Evolutionary conservation across 2,888 invertebrate species (phyloP), one percentile per base, ranked within the genome.

Genomic region (Drosophila fungiperda): DNA sequence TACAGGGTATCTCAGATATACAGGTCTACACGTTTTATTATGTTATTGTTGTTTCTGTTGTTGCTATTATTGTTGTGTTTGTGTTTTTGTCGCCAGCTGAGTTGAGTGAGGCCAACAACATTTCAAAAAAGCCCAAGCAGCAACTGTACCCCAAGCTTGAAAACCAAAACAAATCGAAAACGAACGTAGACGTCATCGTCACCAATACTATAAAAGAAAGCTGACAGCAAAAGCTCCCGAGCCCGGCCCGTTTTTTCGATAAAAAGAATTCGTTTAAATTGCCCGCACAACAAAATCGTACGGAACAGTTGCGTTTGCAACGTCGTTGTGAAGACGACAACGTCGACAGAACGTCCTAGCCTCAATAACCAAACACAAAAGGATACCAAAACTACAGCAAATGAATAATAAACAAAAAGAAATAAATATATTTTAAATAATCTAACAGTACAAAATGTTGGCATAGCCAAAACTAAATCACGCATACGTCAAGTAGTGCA

Each of bases 261-360:
- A 87, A 88, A 83, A 87, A 88, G 86, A 88, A 82, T 83, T 82
- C 86, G 86, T 76, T 87, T 86, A 88, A 87, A 88, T 86, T 87
- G 86, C 87, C 77, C 87, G 80, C 83, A 87, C 83, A 78, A 72
- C 76, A 86, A 85, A 82, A 73, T 64, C 71, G 76, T 73, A 74
- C 49, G 29, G 66, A 86, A 86, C 88, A 87, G 87, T 87, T 86
- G 87, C 87, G 80, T 66, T 58, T 78, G 84, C 87, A 87, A 88
- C 85, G 86, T 87, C 86, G 82, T 70, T 75, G 57, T 55, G 73
- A 78, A 73, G 84, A 87, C 55, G 69, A 82, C 77, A 80, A 80
- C 72, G 83, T 72, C 83, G 69, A 72, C 76, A 77, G 61, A 70
- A 54, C 76, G 79, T 87, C 79, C 77, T 71, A 64, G 59, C 63